phyloP scores from a whole-genome alignment of 2,113 vertebrate species.

The Burhinus oedicnemus region DNA sequence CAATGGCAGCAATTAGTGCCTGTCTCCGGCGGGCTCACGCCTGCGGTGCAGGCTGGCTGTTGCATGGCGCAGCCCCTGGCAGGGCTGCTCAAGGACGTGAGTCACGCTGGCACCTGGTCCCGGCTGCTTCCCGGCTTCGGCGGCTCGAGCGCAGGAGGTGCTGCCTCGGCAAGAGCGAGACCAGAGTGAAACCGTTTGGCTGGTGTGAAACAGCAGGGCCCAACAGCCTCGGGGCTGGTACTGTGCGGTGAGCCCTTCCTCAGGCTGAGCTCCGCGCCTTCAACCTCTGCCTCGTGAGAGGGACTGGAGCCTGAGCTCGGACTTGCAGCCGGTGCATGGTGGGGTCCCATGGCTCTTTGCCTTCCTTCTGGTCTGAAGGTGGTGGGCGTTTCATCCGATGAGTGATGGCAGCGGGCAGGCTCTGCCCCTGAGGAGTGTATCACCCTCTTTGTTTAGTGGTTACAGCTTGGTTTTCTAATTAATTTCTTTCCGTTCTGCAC shows the following conservation, averaged over 20 bases:
- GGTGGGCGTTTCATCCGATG: fast-evolving
- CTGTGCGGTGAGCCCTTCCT: background rate
- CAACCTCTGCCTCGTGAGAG: background rate
- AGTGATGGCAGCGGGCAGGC: background rate
- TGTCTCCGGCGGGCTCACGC: background rate
- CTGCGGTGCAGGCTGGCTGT: background rate
- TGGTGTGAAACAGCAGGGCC: background rate
- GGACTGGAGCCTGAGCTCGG: background rate
- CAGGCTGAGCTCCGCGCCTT: background rate
- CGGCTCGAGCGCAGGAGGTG: background rate
- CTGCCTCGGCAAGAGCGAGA: background rate
- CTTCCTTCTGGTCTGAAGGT: fast-evolving
- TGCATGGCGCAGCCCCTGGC: background rate
- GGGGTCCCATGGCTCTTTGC: background rate
- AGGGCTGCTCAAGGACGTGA: background rate
- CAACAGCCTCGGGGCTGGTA: background rate
- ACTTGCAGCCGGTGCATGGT: no score
- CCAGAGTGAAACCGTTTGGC: background rate
- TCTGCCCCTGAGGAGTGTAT: background rate
- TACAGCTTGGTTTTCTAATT: background rate
- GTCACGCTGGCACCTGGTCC: background rate
- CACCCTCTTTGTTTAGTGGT: background rate
- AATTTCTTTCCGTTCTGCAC: constrained; percentile 27
- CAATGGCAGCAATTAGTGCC: background rate
- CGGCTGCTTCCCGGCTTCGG: background rate